Percentiles rank a stretch among this genome's conserved stretches.
Conservation (phyloP, 2,888 invertebrate genomes). For the Drosophila emarginata region DNA sequence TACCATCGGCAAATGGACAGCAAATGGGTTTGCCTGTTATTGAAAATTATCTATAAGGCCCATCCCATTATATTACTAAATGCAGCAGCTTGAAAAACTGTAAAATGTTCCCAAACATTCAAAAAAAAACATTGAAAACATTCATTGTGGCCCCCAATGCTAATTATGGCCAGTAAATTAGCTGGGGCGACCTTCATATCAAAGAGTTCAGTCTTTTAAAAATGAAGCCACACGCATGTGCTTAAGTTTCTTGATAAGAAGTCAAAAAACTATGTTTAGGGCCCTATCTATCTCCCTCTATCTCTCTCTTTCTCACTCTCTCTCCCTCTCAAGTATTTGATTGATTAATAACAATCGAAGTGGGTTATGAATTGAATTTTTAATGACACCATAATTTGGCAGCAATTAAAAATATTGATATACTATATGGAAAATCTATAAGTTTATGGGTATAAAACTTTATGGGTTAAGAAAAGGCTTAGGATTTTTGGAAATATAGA, state of each 20-base stretch:
- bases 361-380: slow-evolving; percentile 70
- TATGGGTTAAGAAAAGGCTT: too few relatives aligned
- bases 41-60: slow-evolving; percentile 67
- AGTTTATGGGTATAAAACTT: too few relatives aligned
- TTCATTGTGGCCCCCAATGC: slow-evolving; percentile 44
- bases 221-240: slow-evolving; percentile 55
- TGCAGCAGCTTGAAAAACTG: slow-evolving; percentile 55
- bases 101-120: slow-evolving; percentile 57
- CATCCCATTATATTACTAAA: slow-evolving; percentile 43
- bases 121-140: slow-evolving; percentile 12
- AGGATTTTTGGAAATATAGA: neutral
- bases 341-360: slow-evolving; percentile 67
- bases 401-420: slow-evolving; percentile 52
- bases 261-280: slow-evolving; percentile 14
- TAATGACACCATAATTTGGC: slow-evolving; percentile 67
- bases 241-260: slow-evolving; percentile 35
- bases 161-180: slow-evolving; percentile 70
- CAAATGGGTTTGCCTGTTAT: slow-evolving; percentile 52
- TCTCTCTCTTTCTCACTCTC: slow-evolving; percentile 8
- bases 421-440: too few relatives aligned
- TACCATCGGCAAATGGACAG: slow-evolving; percentile 26
- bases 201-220: slow-evolving; percentile 34
- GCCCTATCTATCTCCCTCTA: neutral
- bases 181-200: slow-evolving; percentile 65
- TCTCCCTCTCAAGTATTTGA: slow-evolving; percentile 44